phyloP scores from a whole-genome alignment of 2,797 vertebrate species.

The Rhinella marina region DNA sequence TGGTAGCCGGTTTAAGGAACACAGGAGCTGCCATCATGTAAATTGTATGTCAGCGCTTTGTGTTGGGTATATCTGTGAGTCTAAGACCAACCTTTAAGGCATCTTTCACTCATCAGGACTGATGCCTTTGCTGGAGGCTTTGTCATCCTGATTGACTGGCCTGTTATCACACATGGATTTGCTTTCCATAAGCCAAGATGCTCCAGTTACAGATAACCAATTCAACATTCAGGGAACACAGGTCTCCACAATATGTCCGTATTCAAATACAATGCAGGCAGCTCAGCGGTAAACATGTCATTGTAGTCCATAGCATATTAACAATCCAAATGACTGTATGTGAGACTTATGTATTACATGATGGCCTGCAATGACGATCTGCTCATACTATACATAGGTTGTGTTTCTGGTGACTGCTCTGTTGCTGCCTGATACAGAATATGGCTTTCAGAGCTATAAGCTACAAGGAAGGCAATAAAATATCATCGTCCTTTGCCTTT shows the following conservation, averaged over 20 bases:
- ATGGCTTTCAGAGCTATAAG: background rate
- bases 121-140: slow-evolving; percentile 29
- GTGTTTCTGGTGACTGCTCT: background rate
- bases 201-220: slow-evolving; percentile 21
- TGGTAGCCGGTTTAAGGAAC: background rate
- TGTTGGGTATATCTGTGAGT: background rate
- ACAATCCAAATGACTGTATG: background rate
- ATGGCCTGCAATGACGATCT: background rate
- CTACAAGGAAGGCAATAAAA: too few relatives aligned
- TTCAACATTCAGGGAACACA: background rate
- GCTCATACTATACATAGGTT: background rate
- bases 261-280: background rate
- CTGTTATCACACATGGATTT: slow-evolving; percentile 40
- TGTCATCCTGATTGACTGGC: slow-evolving; percentile 31
- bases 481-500: too few relatives aligned
- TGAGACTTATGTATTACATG: background rate
- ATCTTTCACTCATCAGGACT: background rate
- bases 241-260: background rate
- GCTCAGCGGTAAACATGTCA: background rate
- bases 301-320: background rate
- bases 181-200: background rate
- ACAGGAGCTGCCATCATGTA: background rate
- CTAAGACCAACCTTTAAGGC: slow-evolving; percentile 19
- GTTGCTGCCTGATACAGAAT: background rate
- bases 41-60: background rate